Base-by-base conservation (phyloP, 2,888 invertebrate genomes). In the Nymphalis urticae region DNA sequence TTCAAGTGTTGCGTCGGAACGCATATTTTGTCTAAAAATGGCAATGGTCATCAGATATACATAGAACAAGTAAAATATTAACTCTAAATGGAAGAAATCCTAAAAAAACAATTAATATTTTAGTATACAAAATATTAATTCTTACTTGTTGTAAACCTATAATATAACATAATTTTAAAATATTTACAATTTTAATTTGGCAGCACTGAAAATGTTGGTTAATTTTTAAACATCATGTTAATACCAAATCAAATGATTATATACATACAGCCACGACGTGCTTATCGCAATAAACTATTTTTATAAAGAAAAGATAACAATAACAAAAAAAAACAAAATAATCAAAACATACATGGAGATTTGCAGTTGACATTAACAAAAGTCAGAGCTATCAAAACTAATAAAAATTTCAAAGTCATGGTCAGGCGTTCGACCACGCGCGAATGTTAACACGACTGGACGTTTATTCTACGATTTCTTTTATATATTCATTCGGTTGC, bases 21-120 rank as follows among this genome's bases (percentile, higher is more conserved):
- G 83, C 96, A 96, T 94, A 96, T 94, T 84, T 95, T 96, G 81
- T 95, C 96, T 96, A 67, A 36, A 67, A 67, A 56, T 36, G 67
- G 36, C 54, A 6, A 42, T 42, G 48, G 51, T 32, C 17, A 56
- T 42, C 36, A 58, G 42, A 19, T 19, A 58, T 4, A 58, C 27
- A 27, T 10, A 56, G 8, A 53, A 21, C 16, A 21, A 24, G 42
- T 56, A 3, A 56, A 56, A 56, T 32, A 56, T n/a, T 56, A 17
- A 32, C 7, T 56, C 10, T 17, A 32, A 56, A 16, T 56, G 32
- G 17, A 56, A 32, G 10, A 16, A 32, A 56, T 32, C 17, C 3
- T 51, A 42, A 13, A 42, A 10, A 42, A 13, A 42, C n/a, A 42
- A 42, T 0, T 13, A 13, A 42, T 13, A 42, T 13, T 13, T 13